Conservation (phyloP, 2,888 invertebrate species). For the Eupsilia transversa region DNA sequence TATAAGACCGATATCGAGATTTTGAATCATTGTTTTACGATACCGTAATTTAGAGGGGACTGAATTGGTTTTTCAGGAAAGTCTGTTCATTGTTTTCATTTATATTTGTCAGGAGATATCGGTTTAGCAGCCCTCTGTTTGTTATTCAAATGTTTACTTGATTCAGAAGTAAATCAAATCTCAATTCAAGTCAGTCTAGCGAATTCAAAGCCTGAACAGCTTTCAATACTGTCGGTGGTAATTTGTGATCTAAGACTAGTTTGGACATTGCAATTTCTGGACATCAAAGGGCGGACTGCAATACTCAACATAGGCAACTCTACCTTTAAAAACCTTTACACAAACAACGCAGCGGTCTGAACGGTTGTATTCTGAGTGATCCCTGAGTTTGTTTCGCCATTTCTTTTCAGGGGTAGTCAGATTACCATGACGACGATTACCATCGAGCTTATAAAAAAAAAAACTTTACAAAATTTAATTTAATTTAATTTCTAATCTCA, state of each 20-base stretch:
- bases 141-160: constrained; percentile 35
- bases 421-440: too few species aligned
- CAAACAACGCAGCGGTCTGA: neutral
- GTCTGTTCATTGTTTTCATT: constrained; percentile 60
- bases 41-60: constrained; percentile 81
- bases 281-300: neutral
- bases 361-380: too few species aligned
- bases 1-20: constrained; percentile 83
- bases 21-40: constrained; percentile 88
- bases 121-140: constrained; percentile 16
- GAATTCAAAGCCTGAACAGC: constrained; percentile 25
- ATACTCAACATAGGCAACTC: neutral
- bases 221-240: constrained; percentile 21
- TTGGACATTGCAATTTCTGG: constrained; percentile 7
- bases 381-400: too few species aligned
- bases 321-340: neutral
- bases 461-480: too few species aligned
- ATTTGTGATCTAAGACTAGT: constrained; percentile 1
- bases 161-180: constrained; percentile 19
- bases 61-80: constrained; percentile 66
- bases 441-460: too few species aligned
- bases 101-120: constrained; percentile 22
- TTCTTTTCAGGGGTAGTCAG: too few species aligned
- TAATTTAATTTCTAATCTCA: neutral
- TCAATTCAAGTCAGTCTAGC: constrained; percentile 16